Evolutionary conservation across 2,888 invertebrate genomes (phyloP), one percentile per base, ranked within the genome.

Genomic region (Mimumesa dahlbomi): DNA sequence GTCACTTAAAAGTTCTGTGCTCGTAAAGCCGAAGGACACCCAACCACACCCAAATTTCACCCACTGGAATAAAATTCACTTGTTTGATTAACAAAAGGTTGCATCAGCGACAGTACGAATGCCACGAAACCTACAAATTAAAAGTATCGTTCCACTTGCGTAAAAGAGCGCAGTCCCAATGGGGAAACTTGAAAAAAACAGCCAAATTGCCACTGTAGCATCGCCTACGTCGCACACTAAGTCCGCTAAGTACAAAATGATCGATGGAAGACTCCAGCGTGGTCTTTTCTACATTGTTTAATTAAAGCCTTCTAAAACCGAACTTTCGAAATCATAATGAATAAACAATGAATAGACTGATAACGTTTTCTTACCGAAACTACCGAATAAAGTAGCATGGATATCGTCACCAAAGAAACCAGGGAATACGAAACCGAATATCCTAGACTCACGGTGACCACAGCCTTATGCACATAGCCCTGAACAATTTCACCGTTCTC

Each of bases 21-120:
- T 86, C 86, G 63, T 82, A 86, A 25, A 85, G 72, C 5, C 74
- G 75, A 36, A 85, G 64, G 6, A 83, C 82, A 3, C 85, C 84
- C 45, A 85, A 43, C 82, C 84, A 86, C 31, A 81, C 64, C 84
- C 85, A 86, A 34, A 84, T 61, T 75, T 86, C 82, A 21, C 67
- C 71, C 25, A 78, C 86, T 85, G 48, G 14, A 59, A 29, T 0
- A 13, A n/a, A n/a, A n/a, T n/a, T n/a, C n/a, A n/a, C n/a, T n/a
- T n/a, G n/a, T n/a, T n/a, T n/a, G n/a, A n/a, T n/a, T n/a, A n/a
- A n/a, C n/a, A n/a, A n/a, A n/a, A n/a, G n/a, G n/a, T n/a, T n/a
- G n/a, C n/a, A n/a, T n/a, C n/a, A n/a, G n/a, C n/a, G n/a, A n/a
- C n/a, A n/a, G n/a, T n/a, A n/a, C n/a, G n/a, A n/a, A n/a, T 19